A percentile compares a stretch with the other conserved stretches of the same genome.
Conservation (phyloP, 1,140 invertebrate species). For the Hylaeus anthracinus region DNA sequence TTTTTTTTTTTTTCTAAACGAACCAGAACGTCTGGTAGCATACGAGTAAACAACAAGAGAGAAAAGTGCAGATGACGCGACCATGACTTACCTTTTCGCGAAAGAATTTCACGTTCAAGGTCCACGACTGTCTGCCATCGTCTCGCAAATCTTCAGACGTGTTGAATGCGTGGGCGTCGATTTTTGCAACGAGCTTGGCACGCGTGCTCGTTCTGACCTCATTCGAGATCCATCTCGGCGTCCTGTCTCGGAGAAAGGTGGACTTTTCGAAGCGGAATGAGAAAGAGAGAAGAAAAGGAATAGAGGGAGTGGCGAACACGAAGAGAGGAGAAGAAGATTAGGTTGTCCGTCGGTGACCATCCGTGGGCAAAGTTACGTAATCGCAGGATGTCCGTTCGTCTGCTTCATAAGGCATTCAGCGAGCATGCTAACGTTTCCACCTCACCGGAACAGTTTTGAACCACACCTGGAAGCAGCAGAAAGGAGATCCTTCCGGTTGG, state of each 20-base stretch:
- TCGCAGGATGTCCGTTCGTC: slow-evolving; percentile 54
- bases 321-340: slow-evolving; percentile 15
- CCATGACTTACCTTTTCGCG: slow-evolving; percentile 1
- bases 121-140: slow-evolving; percentile 22
- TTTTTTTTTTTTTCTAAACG: too few relatives aligned
- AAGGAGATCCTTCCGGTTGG: slow-evolving; percentile 15
- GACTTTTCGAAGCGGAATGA: background rate
- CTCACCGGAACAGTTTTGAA: slow-evolving; percentile 46
- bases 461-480: background rate
- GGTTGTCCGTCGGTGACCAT: slow-evolving; percentile 15
- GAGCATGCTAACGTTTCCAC: slow-evolving; percentile 48
- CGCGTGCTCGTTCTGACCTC: slow-evolving; percentile 25
- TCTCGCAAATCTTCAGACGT: slow-evolving; percentile 10
- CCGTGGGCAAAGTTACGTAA: slow-evolving; percentile 50
- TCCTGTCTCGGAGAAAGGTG: slow-evolving; percentile 13
- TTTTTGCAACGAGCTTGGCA: slow-evolving; percentile 44
- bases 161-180: slow-evolving; percentile 23
- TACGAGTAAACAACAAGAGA: background rate
- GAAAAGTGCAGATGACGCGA: background rate
- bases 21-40: background rate
- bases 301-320: background rate
- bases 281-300: background rate
- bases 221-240: background rate
- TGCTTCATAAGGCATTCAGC: slow-evolving; percentile 56
- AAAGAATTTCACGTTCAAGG: slow-evolving; percentile 61